Evolutionary conservation across 1,140 invertebrate species (phyloP), one percentile per base, ranked within the genome.

Genomic region (Vanessa tameamea): DNA sequence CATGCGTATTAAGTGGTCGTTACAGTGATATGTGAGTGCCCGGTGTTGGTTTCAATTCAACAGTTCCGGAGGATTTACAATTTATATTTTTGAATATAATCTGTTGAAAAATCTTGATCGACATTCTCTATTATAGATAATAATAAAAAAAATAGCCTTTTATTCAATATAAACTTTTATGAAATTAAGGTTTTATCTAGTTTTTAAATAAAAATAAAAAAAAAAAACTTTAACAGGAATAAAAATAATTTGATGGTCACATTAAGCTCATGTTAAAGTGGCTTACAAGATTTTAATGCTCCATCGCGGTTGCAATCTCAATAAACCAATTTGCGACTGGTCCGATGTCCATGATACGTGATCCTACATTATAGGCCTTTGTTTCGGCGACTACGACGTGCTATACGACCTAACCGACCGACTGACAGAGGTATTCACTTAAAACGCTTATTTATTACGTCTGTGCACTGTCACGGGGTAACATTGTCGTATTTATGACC

Each of bases 261-360:
- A 12, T 57, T 14, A 20, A 57, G 53, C 53, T 57, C 53, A 57
- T 8, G 9, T 23, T 13, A 70, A 84, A 85, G 82, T 70, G 81
- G 84, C 71, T 77, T 57, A 68, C 64, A 74, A 23, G 82, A 78
- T 79, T 85, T 82, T 85, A 85, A 80, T 82, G 82, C 77, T 73
- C 75, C 80, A 85, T 81, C 82, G 82, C 80, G 59, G 82, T 78
- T 82, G 78, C 86, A 88, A 88, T 88, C 85, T 87, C 86, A 88
- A 88, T 90, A 90, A 90, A 90, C 87, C 83, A 88, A 90, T 90
- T 90, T 87, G 87, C 82, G 87, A 86, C 79, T 78, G 84, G 78
- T 76, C 71, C 77, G 83, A 85, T 83, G 81, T 64, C 77, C 72
- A 77, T 67, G 83, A 84, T 84, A 88, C 78, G 61, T 75, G 80